Evolutionary conservation across 2,888 invertebrate genomes (phyloP), one percentile per base, ranked within the genome.

Genomic region (Neoascia interrupta): DNA sequence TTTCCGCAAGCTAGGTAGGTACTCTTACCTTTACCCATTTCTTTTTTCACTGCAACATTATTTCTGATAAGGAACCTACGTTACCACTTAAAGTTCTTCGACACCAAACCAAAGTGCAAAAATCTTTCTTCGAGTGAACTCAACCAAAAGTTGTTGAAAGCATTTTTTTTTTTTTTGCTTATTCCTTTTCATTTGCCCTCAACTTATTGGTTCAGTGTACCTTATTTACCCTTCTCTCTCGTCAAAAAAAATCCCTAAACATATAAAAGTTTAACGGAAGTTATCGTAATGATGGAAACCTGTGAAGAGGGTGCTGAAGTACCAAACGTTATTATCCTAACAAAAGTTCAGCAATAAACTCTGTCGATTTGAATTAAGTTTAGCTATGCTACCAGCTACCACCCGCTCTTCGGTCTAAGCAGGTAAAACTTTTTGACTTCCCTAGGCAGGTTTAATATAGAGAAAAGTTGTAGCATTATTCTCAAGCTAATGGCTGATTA

Each of bases 291-390:
- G 60, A 70, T 72, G 72, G 60, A 47, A 54, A 39, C 63, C 73
- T 41, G 45, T 60, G 64, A 76, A 76, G 76, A 60, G 64, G 58
- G 76, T 76, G 76, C 76, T 28, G 53, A 66, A 76, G 64, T 54
- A 76, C 72, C 64, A 70, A 60, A 64, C 70, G 53, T 72, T 76
- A 76, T 76, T 76, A 76, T 76, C 54, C 64, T 54, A 60, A 58
- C 70, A 70, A 76, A 76, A 76, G 64, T 76, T 76, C 72, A 72
- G 72, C 76, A 76, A 76, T 76, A 76, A 72, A 70, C 72, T 76
- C 72, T 28, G 58, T 60, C 72, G 72, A 76, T 76, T 76, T 66
- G 72, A 76, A 76, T 76, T 76, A 76, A 70, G 72, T 76, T 72
- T 54, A 51, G 64, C 64, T 26, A 47, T 53, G 16, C 10, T 28